A percentile compares a stretch with the other conserved stretches of the same genome.
These are phyloP conservation scores for Hirtodrosophila confusa DNA, from an alignment of 2,888 invertebrate genomes.

Conservation along the genomic window DNA sequence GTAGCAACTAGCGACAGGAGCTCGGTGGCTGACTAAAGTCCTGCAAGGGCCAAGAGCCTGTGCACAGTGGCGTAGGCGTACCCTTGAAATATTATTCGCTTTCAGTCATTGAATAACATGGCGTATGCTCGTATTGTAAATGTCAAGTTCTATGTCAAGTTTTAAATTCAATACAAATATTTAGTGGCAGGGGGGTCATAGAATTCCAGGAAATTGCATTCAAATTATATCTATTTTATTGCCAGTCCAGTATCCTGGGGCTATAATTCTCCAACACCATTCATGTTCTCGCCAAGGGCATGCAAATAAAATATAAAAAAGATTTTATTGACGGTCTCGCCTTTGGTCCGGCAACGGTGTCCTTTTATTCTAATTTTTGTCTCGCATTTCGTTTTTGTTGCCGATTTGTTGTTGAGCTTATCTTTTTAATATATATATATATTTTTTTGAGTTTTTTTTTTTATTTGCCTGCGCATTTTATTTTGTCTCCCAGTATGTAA, in stretches of 20 bases:
- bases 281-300: constrained; percentile 59
- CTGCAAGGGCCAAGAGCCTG: constrained; percentile 9
- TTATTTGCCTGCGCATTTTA: too few relatives aligned
- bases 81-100: constrained; percentile 18
- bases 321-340: constrained; percentile 70
- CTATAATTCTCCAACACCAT: constrained; percentile 26
- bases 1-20: constrained; percentile 11
- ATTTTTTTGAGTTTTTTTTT: not conserved
- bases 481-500: not conserved
- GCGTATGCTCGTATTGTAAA: not conserved
- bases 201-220: constrained; percentile 53
- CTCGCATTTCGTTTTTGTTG: constrained; percentile 22
- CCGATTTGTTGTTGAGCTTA: constrained; percentile 37
- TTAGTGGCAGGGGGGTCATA: not conserved
- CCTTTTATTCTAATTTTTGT: constrained; percentile 58
- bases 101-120: too few relatives aligned
- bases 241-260: constrained; percentile 31
- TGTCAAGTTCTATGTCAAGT: constrained; percentile 6
- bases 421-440: constrained; percentile 22
- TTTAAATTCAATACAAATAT: constrained; percentile 12
- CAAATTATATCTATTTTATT: constrained; percentile 71
- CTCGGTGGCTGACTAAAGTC: not conserved
- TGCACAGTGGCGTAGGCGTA: not conserved
- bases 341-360: constrained; percentile 25
- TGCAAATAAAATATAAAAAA: constrained; percentile 64